These are phyloP conservation scores for Bucorvus abyssinicus DNA, from an alignment of 2,797 vertebrate genomes.

Conservation along the genomic window DNA sequence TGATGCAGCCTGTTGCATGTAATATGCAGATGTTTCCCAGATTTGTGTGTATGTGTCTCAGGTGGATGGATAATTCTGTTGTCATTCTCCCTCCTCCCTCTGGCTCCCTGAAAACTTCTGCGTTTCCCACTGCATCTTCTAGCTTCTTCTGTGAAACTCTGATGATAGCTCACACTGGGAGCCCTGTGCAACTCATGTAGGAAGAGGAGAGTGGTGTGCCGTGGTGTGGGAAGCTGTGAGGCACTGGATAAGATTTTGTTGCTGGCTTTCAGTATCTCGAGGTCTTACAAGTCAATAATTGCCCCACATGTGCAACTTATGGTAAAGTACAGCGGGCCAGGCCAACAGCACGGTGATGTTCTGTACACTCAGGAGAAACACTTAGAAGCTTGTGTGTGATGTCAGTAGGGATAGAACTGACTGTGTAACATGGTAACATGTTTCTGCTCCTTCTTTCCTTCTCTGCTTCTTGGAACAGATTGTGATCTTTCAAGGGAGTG, in stretches of 20 bases:
- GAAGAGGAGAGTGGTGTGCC: background rate
- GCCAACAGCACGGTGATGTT: background rate
- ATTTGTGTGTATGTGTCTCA: conserved; percentile 19
- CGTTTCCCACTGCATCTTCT: background rate
- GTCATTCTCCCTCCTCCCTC: background rate
- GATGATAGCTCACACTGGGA: background rate
- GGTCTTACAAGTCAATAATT: background rate
- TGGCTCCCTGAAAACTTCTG: background rate
- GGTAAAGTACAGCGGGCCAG: background rate
- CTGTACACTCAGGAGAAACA: background rate
- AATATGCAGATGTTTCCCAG: conserved; percentile 38
- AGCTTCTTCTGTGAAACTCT: background rate
- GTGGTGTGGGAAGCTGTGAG: background rate
- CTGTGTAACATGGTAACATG: background rate
- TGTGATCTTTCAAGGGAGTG: background rate
- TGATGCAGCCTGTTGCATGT: conserved; percentile 53
- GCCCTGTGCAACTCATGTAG: accelerated
- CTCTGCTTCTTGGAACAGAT: background rate
- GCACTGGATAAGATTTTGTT: background rate
- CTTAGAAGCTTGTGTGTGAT: background rate
- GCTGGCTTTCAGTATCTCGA: background rate
- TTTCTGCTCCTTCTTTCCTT: background rate
- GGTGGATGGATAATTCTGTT: conserved; percentile 17
- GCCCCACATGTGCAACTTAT: background rate
- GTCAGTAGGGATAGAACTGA: background rate